Percentiles rank a stretch among this genome's conserved stretches.
These are phyloP conservation scores for Enteromius anoplus DNA, from an alignment of 2,797 vertebrate species.

Conservation along the genomic window DNA sequence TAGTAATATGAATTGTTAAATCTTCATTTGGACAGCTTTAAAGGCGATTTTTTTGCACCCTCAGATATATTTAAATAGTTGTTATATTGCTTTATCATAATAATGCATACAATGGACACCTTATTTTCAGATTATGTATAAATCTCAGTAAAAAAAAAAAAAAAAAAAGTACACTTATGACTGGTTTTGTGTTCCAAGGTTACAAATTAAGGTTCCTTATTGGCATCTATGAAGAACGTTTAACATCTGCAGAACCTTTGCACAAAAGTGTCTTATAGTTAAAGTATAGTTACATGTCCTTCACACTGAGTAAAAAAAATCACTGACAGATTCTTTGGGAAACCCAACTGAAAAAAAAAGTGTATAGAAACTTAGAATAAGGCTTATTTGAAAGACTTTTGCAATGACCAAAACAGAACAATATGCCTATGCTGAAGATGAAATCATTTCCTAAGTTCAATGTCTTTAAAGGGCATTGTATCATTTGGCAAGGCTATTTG, in stretches of 20 bases:
- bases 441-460: background rate
- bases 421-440: background rate
- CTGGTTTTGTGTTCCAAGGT: background rate
- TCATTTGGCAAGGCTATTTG: conserved; percentile 29
- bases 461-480: conserved; percentile 19
- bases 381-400: background rate
- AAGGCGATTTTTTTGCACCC: too few species aligned
- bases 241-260: background rate
- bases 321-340: background rate
- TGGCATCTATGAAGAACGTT: background rate
- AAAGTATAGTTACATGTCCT: background rate
- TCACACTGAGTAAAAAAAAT: background rate
- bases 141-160: too few species aligned
- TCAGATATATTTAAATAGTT: too few species aligned
- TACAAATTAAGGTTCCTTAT: background rate
- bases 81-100: too few species aligned
- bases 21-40: too few species aligned
- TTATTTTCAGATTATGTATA: too few species aligned
- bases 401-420: background rate
- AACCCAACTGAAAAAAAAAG: background rate
- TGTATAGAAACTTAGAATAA: background rate
- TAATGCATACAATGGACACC: too few species aligned
- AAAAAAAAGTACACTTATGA: too few species aligned
- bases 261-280: background rate
- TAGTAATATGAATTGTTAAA: too few species aligned